Percentiles rank a stretch among this genome's conserved stretches.
Evolutionary conservation across 2,888 invertebrate genomes (phyloP).

Genomic region (Tineola bisselliella): DNA sequence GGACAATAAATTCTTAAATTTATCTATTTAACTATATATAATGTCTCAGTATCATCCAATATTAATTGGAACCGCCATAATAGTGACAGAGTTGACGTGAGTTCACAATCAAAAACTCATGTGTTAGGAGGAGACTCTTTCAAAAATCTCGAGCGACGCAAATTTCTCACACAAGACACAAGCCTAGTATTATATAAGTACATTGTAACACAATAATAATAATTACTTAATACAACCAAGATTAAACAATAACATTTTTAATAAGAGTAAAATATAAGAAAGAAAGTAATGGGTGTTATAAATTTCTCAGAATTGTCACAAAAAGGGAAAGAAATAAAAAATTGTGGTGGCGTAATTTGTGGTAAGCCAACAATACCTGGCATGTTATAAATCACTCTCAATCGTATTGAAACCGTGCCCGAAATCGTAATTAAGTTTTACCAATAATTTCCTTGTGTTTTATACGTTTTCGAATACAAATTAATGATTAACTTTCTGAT

Average conservation of each 20-base stretch:
- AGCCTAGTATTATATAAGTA: too few relatives aligned
- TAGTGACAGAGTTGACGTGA: too few relatives aligned
- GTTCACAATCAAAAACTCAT: too few relatives aligned
- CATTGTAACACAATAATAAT: too few relatives aligned
- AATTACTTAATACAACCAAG: too few relatives aligned
- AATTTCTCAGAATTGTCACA: slow-evolving; percentile 6
- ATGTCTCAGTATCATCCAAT: too few relatives aligned
- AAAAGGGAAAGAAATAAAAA: neutral
- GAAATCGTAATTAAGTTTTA: neutral
- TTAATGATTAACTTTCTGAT: neutral
- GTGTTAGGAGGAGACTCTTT: too few relatives aligned
- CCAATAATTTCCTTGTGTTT: neutral
- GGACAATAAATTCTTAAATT: too few relatives aligned
- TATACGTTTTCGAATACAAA: neutral
- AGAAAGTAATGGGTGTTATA: slow-evolving; percentile 9
- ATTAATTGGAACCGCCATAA: too few relatives aligned
- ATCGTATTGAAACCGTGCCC: neutral
- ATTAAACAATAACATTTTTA: neutral
- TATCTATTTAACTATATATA: too few relatives aligned
- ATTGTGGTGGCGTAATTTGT: slow-evolving; percentile 8
- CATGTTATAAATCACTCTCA: slow-evolving; percentile 7
- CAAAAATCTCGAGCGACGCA: too few relatives aligned
- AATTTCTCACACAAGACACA: too few relatives aligned
- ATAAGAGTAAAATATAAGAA: neutral
- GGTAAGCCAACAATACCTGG: neutral